Evolutionary conservation across 2,113 vertebrate genomes (phyloP).

Genomic region (Pygathrix nemaeus): DNA sequence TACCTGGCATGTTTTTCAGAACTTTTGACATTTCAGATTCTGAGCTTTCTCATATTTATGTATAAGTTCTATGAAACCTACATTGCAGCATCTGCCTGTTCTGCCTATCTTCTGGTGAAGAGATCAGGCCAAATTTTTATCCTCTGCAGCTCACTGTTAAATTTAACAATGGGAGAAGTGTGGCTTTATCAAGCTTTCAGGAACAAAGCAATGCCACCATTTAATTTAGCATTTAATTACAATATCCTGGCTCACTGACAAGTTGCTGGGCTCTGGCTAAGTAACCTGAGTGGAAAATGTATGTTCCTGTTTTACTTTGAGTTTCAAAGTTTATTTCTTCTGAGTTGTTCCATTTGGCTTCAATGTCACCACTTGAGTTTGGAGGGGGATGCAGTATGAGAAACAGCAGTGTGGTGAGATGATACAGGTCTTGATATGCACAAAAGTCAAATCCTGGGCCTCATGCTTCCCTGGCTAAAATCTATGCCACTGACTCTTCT

Average conservation of each 20-base stretch:
- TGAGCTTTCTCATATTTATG: slow-evolving; percentile 54
- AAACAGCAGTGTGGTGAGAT: not conserved
- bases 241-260: slow-evolving; percentile 53
- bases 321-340: slow-evolving; percentile 49
- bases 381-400: not conserved
- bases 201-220: slow-evolving; percentile 28
- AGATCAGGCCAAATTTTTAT: slow-evolving; percentile 46
- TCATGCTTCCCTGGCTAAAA: not conserved
- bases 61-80: slow-evolving; percentile 19
- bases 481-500: not conserved
- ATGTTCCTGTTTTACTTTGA: not conserved
- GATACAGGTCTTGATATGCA: not conserved
- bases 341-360: not conserved
- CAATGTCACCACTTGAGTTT: not conserved
- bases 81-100: not conserved
- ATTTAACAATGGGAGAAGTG: slow-evolving; percentile 28
- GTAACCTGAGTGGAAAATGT: slow-evolving; percentile 55
- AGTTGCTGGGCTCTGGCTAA: slow-evolving; percentile 46
- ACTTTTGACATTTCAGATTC: slow-evolving; percentile 21
- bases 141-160: slow-evolving; percentile 37
- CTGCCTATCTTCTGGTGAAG: slow-evolving; percentile 48
- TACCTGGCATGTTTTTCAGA: not conserved
- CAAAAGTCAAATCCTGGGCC: not conserved
- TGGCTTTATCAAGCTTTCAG: slow-evolving; percentile 35
- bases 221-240: slow-evolving; percentile 72